Base-by-base conservation (phyloP, 2,888 invertebrate genomes). In the Argyresthia goedartella region DNA sequence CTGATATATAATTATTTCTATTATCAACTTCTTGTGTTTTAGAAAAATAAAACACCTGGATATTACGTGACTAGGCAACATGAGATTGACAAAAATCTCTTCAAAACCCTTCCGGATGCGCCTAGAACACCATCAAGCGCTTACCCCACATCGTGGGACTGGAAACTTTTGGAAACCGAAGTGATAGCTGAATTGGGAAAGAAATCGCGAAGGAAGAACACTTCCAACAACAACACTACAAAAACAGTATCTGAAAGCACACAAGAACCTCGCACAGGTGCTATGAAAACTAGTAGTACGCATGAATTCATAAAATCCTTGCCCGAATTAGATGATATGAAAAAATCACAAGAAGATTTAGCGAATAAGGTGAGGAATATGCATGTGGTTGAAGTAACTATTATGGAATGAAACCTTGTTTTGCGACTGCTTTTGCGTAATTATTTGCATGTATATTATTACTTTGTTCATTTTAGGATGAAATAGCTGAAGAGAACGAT, bases 21-120 rank as follows among this genome's bases (percentile, higher is more conserved):
- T 4, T 4, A 25, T 25, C 25, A 25, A 25, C 25, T 25, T 41
- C 56, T 56, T 60, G 58, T 50, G 54, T 85, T 87, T 56, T 84
- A 96, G 95, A 94, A 91, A 90, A 92, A 93, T 76, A 94, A 92
- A 85, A 91, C 93, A 1, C 91, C 96, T 1, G 91, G 90, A 9
- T 93, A 92, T 73, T 96, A 96, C 71, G 89, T 91, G 67, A 93
- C 90, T 60, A 90, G 92, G 64, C 89, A 91, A 14, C 89, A 90
- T 57, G 96, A 96, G 71, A 88, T 96, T 56, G 95, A 96, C 64
- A 88, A 91, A 59, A 90, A 89, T 54, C 80, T 91, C 48, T 81
- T 96, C 34, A 88, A 89, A 56, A 89, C 90, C 44, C 73, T 95
- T 57, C 95, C 95, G 7, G 94, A 95, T 51, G 95, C 95, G 33